Conservation (phyloP, 2,797 vertebrate species). For the Lepidocolaptes lacrymiger region DNA sequence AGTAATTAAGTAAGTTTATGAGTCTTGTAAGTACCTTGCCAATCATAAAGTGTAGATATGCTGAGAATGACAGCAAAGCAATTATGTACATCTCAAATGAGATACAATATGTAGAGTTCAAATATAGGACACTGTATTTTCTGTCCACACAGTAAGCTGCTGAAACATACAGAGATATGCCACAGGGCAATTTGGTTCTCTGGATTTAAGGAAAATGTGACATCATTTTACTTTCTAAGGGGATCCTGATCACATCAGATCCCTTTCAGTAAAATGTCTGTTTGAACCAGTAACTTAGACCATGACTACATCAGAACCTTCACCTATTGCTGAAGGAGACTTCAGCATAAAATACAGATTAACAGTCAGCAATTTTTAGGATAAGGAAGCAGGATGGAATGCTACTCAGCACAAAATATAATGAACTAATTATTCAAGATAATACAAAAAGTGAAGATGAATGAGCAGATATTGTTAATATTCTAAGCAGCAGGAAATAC, state of each 20-base stretch:
- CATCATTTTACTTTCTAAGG: background rate
- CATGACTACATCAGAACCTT: background rate
- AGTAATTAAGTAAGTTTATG: background rate
- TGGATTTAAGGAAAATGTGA: background rate
- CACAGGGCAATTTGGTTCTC: background rate
- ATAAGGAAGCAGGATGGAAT: background rate
- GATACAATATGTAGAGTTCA: background rate
- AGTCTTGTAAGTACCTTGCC: background rate
- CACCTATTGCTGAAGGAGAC: background rate
- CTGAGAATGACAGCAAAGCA: background rate
- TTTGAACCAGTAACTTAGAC: background rate
- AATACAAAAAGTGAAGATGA: background rate
- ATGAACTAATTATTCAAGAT: background rate
- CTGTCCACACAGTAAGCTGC: background rate
- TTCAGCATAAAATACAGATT: background rate
- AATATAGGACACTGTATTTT: background rate
- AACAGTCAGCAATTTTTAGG: background rate
- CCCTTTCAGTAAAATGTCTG: background rate
- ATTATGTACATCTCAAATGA: background rate
- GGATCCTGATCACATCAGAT: background rate
- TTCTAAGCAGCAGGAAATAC: background rate
- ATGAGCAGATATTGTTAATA: background rate
- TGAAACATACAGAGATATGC: background rate
- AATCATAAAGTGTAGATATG: background rate
- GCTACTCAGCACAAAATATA: background rate